Percentiles rank a stretch among this genome's conserved stretches.
These are phyloP conservation scores for Eremobia ochroleuca DNA, from an alignment of 2,888 invertebrate species.

Conservation along the genomic window DNA sequence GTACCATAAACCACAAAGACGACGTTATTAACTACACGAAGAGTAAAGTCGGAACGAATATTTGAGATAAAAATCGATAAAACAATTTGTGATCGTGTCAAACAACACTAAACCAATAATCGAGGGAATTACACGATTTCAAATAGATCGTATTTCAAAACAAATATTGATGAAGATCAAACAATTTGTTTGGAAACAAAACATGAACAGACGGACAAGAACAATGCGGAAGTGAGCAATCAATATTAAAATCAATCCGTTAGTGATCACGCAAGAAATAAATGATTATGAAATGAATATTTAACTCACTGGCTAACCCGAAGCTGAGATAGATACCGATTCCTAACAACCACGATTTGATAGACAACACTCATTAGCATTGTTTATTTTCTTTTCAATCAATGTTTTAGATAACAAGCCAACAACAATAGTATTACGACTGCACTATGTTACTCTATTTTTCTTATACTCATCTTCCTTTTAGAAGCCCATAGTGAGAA, in stretches of 20 bases:
- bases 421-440: conserved; percentile 57
- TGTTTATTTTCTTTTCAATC: conserved; percentile 85
- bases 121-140: conserved; percentile 56
- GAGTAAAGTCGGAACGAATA: conserved; percentile 9
- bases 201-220: conserved; percentile 70
- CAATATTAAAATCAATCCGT: conserved; percentile 86
- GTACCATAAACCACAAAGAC: not conserved
- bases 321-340: conserved; percentile 50
- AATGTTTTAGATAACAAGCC: conserved; percentile 71
- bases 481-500: conserved; percentile 24
- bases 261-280: conserved; percentile 85
- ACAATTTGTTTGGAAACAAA: conserved; percentile 72
- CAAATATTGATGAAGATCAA: conserved; percentile 67
- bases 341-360: conserved; percentile 77
- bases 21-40: not conserved
- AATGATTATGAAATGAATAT: conserved; percentile 87
- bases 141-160: conserved; percentile 65
- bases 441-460: conserved; percentile 22
- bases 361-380: conserved; percentile 84
- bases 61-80: conserved; percentile 26
- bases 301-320: conserved; percentile 68
- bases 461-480: conserved; percentile 21
- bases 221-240: conserved; percentile 87
- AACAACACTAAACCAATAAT: conserved; percentile 58
- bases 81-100: conserved; percentile 42